Base-by-base conservation (phyloP, 1,140 invertebrate genomes). In the Cyphomyrmex costatus region DNA sequence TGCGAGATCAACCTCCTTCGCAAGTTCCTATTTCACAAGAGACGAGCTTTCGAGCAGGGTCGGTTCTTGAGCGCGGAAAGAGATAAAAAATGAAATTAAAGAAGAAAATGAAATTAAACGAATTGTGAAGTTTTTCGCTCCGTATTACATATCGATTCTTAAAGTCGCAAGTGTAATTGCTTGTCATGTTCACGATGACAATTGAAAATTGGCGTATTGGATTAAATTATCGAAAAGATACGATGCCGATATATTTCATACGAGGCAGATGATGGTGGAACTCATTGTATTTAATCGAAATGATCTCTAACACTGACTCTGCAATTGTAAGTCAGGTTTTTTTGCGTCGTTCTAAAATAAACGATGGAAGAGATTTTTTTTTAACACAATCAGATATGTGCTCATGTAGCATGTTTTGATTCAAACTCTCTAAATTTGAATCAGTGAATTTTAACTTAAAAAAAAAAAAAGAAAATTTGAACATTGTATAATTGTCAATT, bases 21-120 rank as follows among this genome's bases (percentile, higher is more conserved):
- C 56, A 65, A 74, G 46, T 88, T 80, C 46, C 86, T 51, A 19
- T 27, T 30, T 87, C 7, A 33, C 19, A 56, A 58, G 61, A 46
- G 53, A 76, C 21, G 21, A 24, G 65, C 51, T 85, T 46, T 24
- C 65, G 30, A 27, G 61, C 53, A 24, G 53, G 30, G 12, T 30
- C 36, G 53, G 16, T 74, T 46, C 21, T 66, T 36, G 12, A 80
- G 33, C 46, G 63, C 16, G 19, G 60, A 46, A 71, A 65, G 24
- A 63, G 24, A 76, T 33, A n/a, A n/a, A n/a, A n/a, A n/a, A n/a
- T n/a, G n/a, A n/a, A n/a, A 3, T 46, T 19, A 5, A 30, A 46
- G 16, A 7, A n/a, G 65, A 19, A 46, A 42, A 63, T 12, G 36
- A 46, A 27, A 61, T 77, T 46, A 30, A 21, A 80, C 14, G 30